Conservation (phyloP, 2,113 vertebrate genomes). For the Zingel zingel region DNA sequence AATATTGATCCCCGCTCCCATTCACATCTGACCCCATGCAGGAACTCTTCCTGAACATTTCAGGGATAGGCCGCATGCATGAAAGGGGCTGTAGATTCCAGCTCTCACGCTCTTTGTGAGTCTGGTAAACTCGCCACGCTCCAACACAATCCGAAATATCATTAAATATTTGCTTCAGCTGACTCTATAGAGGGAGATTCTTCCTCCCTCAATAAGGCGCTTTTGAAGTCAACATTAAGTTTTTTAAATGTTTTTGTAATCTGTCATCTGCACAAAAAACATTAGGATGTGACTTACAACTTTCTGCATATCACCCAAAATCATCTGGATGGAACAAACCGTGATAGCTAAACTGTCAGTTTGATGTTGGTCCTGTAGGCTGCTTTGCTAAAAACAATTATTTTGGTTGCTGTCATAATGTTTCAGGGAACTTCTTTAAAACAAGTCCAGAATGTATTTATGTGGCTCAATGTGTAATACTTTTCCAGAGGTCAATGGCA, state of each 20-base stretch:
- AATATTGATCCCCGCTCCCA: no score
- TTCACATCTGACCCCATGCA: no score
- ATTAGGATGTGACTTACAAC: conserved; percentile 4
- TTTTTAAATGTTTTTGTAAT: conserved; percentile 33
- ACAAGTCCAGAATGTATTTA: neutral
- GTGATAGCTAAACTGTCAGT: conserved; percentile 51
- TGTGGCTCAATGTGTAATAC: neutral
- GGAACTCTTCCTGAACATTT: no score
- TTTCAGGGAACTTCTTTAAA: neutral
- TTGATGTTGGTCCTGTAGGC: conserved; percentile 13
- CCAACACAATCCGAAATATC: conserved; percentile 15
- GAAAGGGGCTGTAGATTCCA: neutral
- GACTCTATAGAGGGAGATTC: conserved; percentile 2
- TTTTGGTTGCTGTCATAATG: conserved; percentile 6
- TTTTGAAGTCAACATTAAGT: conserved; percentile 25
- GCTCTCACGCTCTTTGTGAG: conserved; percentile 18
- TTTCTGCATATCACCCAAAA: conserved; percentile 26
- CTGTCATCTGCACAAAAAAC: neutral
- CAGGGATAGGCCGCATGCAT: no score
- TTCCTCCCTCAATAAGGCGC: neutral
- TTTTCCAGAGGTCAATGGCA: neutral
- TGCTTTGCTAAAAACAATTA: conserved; percentile 12
- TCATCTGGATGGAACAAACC: conserved; percentile 48
- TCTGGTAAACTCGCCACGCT: neutral
- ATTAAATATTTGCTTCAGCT: conserved; percentile 41